phyloP scores from a whole-genome alignment of 2,797 vertebrate genomes.

The Cygnus olor region DNA sequence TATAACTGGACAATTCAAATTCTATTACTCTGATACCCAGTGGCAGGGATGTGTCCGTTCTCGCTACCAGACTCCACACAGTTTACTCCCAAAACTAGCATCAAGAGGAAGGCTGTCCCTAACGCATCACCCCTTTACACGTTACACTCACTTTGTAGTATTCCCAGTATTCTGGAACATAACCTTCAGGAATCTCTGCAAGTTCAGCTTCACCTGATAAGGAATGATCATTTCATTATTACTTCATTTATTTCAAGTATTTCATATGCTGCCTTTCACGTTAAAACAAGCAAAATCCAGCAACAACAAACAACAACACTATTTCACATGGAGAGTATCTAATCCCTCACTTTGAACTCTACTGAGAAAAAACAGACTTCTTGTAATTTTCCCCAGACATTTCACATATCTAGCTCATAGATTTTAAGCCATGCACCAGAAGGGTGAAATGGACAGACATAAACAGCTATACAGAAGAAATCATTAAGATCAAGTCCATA shows the following conservation, averaged over 20 bases:
- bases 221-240: background rate
- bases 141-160: slow-evolving; percentile 78
- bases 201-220: slow-evolving; percentile 90
- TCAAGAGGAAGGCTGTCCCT: background rate
- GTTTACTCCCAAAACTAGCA: background rate
- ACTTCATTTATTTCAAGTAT: background rate
- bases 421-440: background rate
- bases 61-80: background rate
- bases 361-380: background rate
- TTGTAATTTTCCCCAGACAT: background rate
- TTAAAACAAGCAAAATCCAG: background rate
- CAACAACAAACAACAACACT: background rate
- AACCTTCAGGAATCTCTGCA: slow-evolving; percentile 90
- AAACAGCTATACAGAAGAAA: background rate
- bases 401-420: background rate
- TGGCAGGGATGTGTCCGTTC: background rate
- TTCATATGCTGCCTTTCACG: background rate
- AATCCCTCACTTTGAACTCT: background rate
- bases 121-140: background rate
- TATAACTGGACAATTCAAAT: background rate
- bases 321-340: background rate
- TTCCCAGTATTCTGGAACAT: slow-evolving; percentile 94
- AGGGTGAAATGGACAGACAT: background rate
- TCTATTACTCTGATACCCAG: background rate
- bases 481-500: background rate